Evolutionary conservation across 2,113 vertebrate genomes (phyloP).

Genomic region (Aptenodytes patagonicus): DNA sequence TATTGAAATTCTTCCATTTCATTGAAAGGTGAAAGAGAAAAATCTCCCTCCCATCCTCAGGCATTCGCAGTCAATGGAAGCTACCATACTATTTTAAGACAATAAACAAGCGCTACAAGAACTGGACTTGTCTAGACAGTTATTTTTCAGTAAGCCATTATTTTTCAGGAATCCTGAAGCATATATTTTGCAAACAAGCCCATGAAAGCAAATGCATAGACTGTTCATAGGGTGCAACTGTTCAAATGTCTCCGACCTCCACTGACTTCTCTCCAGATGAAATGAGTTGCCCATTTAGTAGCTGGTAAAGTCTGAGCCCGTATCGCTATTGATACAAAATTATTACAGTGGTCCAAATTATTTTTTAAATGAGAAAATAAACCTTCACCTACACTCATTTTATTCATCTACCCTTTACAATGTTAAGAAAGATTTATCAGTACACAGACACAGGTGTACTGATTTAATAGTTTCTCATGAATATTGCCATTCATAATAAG

Average conservation of each 20-base stretch:
- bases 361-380: background rate
- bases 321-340: background rate
- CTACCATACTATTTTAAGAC: background rate
- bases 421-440: too few relatives aligned
- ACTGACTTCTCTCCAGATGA: background rate
- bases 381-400: background rate
- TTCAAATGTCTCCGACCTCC: background rate
- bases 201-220: background rate
- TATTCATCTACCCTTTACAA: background rate
- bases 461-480: background rate
- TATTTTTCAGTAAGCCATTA: background rate
- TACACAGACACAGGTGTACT: background rate
- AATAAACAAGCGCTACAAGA: background rate
- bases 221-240: too few relatives aligned
- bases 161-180: background rate
- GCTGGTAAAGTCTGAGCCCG: background rate
- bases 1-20: background rate
- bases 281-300: too few relatives aligned
- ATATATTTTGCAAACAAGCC: background rate
- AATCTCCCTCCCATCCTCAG: background rate
- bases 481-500: too few relatives aligned
- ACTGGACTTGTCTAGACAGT: background rate
- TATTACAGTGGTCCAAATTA: background rate
- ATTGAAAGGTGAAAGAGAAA: background rate
- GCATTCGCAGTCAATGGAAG: background rate